Evolutionary conservation across 2,113 vertebrate species (phyloP), one percentile per base, ranked within the genome.

Genomic region (Porphyrio hochstetteri): DNA sequence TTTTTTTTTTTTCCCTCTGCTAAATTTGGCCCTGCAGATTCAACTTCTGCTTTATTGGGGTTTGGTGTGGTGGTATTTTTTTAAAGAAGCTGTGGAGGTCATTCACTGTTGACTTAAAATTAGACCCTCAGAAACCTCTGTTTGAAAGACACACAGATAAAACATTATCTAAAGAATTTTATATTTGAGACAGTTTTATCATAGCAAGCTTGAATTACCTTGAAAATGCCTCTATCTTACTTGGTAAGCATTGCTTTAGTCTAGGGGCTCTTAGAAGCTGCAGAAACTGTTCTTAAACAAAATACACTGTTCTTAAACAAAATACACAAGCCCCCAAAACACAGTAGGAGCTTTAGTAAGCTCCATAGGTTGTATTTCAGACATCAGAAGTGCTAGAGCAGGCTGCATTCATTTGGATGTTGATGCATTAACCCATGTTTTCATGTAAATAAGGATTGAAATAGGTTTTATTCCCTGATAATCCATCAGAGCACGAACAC

Each of bases 11-110:
- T 70, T 59, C 61, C 59, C 42, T 91, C 55, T 94, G 96, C 95
- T 97, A 97, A 97, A 97, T 98, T 96, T 97, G 96, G 93, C 86
- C 55, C 86, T 94, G 81, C 77, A 96, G 83, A 96, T 91, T 96
- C 85, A 96, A 96, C 92, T 97, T 97, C 93, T 97, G 78, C 94
- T 90, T 95, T 95, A 78, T 70, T 83, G 85, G 42, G 81, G 80
- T 61, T 93, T 93, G 85, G 46, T n/a, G 19, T 64, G 38, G 7
- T 25, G 36, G 16, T 50, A 8, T 44, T 63, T 80, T 95, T 91
- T 64, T n/a, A 17, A 91, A 97, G 70, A 93, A 96, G 71, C 92
- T 78, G 77, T 86, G 24, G 87, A 93, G 90, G 93, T 93, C 93
- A 96, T 86, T 95, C 71, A 90, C 81, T 94, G 60, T 89, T 95